Conservation (phyloP, 2,888 invertebrate genomes). For the Tortricodes alternella region DNA sequence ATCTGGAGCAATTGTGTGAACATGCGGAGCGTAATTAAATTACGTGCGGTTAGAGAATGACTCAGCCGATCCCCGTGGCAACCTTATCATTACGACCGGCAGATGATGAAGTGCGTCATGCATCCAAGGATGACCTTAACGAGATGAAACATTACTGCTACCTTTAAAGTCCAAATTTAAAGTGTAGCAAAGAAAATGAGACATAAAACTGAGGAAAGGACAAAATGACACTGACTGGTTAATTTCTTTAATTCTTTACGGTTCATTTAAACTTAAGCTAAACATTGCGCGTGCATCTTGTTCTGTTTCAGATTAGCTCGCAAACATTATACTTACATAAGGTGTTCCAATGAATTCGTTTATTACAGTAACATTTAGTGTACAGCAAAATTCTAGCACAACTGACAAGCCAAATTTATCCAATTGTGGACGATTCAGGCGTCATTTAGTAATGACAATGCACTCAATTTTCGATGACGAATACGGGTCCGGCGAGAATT, state of each 20-base stretch:
- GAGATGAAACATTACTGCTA: slow-evolving; percentile 12
- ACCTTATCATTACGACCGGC: slow-evolving; percentile 27
- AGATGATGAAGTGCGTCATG: slow-evolving; percentile 29
- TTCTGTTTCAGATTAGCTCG: too few relatives aligned
- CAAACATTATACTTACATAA: too few relatives aligned
- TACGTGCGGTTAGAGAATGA: slow-evolving; percentile 21
- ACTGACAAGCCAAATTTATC: slow-evolving; percentile 40
- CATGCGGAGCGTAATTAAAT: slow-evolving; percentile 19
- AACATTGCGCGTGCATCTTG: too few relatives aligned
- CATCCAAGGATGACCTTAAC: slow-evolving; percentile 8
- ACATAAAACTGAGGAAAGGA: too few relatives aligned
- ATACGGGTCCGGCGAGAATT: slow-evolving; percentile 34
- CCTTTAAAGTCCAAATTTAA: neutral
- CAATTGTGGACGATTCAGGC: slow-evolving; percentile 39
- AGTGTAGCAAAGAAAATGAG: neutral
- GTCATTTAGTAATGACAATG: slow-evolving; percentile 36
- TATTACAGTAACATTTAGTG: too few relatives aligned
- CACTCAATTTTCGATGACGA: slow-evolving; percentile 40
- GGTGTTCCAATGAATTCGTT: too few relatives aligned
- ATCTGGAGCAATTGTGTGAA: slow-evolving; percentile 7
- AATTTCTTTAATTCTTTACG: too few relatives aligned
- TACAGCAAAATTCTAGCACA: slow-evolving; percentile 7
- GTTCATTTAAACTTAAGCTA: too few relatives aligned
- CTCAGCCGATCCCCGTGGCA: slow-evolving; percentile 14
- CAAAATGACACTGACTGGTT: too few relatives aligned